phyloP scores from a whole-genome alignment of 1,140 invertebrate genomes.

The Formica selysi region DNA sequence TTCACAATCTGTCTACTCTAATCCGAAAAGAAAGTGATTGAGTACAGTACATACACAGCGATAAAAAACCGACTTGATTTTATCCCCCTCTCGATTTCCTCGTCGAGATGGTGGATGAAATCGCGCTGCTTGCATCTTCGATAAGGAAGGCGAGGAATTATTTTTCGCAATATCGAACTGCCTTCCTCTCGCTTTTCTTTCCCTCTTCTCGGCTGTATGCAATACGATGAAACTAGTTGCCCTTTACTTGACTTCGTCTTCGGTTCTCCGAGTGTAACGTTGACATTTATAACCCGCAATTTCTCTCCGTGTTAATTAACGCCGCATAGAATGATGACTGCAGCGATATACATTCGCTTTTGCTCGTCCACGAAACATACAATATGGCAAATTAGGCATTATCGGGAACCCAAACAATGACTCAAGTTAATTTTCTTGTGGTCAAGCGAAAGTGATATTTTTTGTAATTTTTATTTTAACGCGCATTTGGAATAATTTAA shows the following conservation, averaged over 20 bases:
- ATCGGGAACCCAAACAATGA: not conserved
- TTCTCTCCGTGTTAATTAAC: constrained; percentile 52
- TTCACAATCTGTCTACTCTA: not conserved
- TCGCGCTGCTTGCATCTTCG: constrained; percentile 1
- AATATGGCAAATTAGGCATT: constrained; percentile 10
- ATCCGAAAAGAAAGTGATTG: constrained; percentile 55
- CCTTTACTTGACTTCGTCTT: constrained; percentile 77
- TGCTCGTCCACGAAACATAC: not conserved
- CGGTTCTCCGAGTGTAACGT: constrained; percentile 52
- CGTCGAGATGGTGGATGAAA: constrained; percentile 7
- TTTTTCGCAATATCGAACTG: constrained; percentile 59
- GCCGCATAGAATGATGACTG: not conserved
- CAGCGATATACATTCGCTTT: not conserved
- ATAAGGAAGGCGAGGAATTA: constrained; percentile 11
- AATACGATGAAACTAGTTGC: constrained; percentile 78
- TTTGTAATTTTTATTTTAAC: constrained; percentile 23
- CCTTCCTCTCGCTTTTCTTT: not conserved
- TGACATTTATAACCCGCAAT: constrained; percentile 76
- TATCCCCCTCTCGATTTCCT: constrained; percentile 2
- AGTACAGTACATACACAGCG: not conserved
- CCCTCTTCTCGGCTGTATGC: constrained; percentile 11
- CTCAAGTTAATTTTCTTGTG: constrained; percentile 25
- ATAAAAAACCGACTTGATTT: constrained; percentile 6
- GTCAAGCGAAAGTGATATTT: constrained; percentile 18
- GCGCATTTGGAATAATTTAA: constrained; percentile 10